phyloP scores from a whole-genome alignment of 2,113 vertebrate species.

The Syngnathus typhle region DNA sequence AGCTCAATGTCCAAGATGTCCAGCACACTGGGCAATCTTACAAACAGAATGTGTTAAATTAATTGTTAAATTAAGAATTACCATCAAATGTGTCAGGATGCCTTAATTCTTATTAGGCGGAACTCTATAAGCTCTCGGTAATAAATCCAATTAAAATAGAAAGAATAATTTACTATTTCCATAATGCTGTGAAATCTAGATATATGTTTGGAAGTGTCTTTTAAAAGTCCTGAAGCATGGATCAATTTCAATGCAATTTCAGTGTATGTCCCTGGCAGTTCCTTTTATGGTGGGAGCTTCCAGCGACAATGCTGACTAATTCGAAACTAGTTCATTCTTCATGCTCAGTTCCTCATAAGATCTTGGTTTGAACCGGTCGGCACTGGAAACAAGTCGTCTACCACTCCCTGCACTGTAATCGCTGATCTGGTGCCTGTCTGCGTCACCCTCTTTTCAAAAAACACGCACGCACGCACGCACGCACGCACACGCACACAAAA shows the following conservation, averaged over 20 bases:
- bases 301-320: slow-evolving; percentile 44
- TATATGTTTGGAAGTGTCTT: background rate
- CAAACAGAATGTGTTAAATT: too few relatives aligned
- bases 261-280: background rate
- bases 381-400: slow-evolving; percentile 36
- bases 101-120: too few relatives aligned
- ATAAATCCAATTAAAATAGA: too few relatives aligned
- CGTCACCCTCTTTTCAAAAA: background rate
- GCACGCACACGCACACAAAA: background rate
- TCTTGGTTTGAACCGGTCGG: slow-evolving; percentile 54
- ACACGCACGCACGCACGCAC: too few relatives aligned
- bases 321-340: slow-evolving; percentile 31
- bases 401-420: slow-evolving; percentile 42
- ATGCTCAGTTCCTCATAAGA: slow-evolving; percentile 51
- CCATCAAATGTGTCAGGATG: too few relatives aligned
- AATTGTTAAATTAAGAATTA: too few relatives aligned
- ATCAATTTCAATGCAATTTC: background rate
- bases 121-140: too few relatives aligned
- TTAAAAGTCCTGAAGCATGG: background rate
- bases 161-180: background rate
- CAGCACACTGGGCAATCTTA: too few relatives aligned
- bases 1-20: too few relatives aligned
- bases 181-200: background rate
- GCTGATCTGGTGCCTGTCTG: slow-evolving; percentile 15
- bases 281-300: slow-evolving; percentile 21